Percentiles rank a stretch among this genome's conserved stretches.
Conservation (phyloP, 2,888 invertebrate genomes). For the Parnassius glacialis region DNA sequence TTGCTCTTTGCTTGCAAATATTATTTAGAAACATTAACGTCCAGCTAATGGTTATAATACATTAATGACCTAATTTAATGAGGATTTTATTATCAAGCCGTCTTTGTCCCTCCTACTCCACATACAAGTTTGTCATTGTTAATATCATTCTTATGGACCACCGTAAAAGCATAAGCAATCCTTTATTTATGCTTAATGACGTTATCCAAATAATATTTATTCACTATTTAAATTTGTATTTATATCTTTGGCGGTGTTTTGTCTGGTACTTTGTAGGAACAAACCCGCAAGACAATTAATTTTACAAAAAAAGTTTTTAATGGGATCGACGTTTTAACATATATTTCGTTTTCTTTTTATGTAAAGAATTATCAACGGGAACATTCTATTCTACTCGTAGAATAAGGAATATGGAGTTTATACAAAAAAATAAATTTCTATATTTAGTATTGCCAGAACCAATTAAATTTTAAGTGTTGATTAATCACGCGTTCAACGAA, state of each 20-base stretch:
- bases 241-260: conserved; percentile 47
- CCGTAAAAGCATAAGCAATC: conserved; percentile 48
- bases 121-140: conserved; percentile 37
- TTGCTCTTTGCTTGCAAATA: conserved; percentile 14
- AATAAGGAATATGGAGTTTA: too few species aligned
- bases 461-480: too few species aligned
- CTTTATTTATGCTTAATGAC: conserved; percentile 50
- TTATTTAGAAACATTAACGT: conserved; percentile 25
- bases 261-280: conserved; percentile 31
- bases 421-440: too few species aligned
- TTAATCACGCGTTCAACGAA: too few species aligned
- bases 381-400: too few species aligned
- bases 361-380: too few species aligned
- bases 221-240: conserved; percentile 40
- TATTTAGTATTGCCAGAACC: too few species aligned
- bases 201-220: conserved; percentile 50
- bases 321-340: neutral
- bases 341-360: neutral
- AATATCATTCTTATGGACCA: conserved; percentile 47
- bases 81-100: conserved; percentile 41
- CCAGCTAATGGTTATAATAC: conserved; percentile 30
- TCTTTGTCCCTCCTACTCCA: conserved; percentile 38
- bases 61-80: conserved; percentile 38
- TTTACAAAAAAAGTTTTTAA: neutral
- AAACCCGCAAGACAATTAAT: conserved; percentile 11